Base-by-base conservation (phyloP, 2,113 vertebrate genomes). In the Cochlearius cochlearius region DNA sequence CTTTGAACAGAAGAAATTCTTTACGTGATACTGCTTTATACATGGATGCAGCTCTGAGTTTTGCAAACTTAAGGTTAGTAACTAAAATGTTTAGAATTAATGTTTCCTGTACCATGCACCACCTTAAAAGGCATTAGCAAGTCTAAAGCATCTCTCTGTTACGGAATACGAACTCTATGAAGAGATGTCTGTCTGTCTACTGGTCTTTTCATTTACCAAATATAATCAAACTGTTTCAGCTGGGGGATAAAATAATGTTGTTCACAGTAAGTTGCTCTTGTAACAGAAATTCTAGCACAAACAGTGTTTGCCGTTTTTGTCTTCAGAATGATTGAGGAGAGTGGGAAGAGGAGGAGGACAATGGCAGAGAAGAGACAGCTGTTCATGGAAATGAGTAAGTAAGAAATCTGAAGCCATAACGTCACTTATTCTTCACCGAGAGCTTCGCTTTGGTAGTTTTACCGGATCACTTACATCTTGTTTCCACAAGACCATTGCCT, bases 371-470 rank as follows among this genome's bases (percentile, higher is more conserved):
- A 99, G 98, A 99, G 99, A 60, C 99, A 99, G 98, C 99, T 99
- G 97, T 99, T 99, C 98, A 99, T 99, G 99, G 99, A 99, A 87
- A 99, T 99, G 99, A 99, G 99, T 99, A 98, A 99, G 99, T 99
- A 79, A 59, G 39, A 39, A 6, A 36, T 26, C 2, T 17, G 32
- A 13, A 66, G 79, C 7, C 45, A 15, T 19, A 15, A 32, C 52
- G 56, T 49, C n/a, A 5, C 7, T 53, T 39, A 0, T 41, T 29
- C 64, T 14, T 18, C 15, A 1, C 60, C 4, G 22, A n/a, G 77
- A 82, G 47, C 74, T 39, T 30, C 1, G 0, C 71, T 79, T 27
- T 13, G 53, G 0, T 74, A 19, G 58, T 43, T 66, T 41, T 16
- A 7, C 15, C 72, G n/a, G 3, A 1, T 38, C 64, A 3, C 17